phyloP scores from a whole-genome alignment of 1,140 invertebrate genomes.

The Drosophila takahashii region DNA sequence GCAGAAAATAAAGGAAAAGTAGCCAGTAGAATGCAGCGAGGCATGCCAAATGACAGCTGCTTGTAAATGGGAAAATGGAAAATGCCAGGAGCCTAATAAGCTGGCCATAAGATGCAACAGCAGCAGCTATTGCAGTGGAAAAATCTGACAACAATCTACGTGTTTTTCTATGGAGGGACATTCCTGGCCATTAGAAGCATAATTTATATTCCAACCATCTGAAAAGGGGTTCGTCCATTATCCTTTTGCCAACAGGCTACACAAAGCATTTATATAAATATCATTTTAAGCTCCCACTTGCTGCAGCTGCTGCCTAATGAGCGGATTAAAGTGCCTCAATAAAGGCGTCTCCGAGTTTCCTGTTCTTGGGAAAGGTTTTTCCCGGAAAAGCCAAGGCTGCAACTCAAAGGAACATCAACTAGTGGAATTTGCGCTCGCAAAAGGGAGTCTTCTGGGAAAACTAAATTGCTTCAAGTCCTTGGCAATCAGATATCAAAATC shows the following conservation, averaged over 20 bases:
- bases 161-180: conserved; percentile 12
- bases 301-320: conserved; percentile 79
- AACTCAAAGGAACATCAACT: conserved; percentile 2
- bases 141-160: conserved; percentile 48
- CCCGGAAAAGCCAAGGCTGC: conserved; percentile 10
- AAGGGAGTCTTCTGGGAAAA: conserved; percentile 8
- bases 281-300: conserved; percentile 61
- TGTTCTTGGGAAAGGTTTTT: conserved; percentile 9
- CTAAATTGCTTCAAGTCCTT: conserved; percentile 1
- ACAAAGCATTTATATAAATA: conserved; percentile 74
- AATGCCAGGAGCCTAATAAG: conserved; percentile 64
- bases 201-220: conserved; percentile 37
- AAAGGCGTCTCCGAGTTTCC: background rate
- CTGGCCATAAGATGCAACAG: conserved; percentile 57
- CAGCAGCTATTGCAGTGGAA: conserved; percentile 35
- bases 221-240: conserved; percentile 39
- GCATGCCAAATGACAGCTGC: conserved; percentile 64
- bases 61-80: conserved; percentile 25
- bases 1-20: conserved; percentile 13
- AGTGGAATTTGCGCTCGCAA: conserved; percentile 15
- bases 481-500: conserved; percentile 26
- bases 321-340: conserved; percentile 65
- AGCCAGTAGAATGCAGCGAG: conserved; percentile 38
- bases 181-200: conserved; percentile 29
- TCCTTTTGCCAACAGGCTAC: conserved; percentile 51